A percentile compares a stretch with the other conserved stretches of the same genome.
Evolutionary conservation across 2,888 invertebrate species (phyloP).

Genomic region (Xestia ashworthii): DNA sequence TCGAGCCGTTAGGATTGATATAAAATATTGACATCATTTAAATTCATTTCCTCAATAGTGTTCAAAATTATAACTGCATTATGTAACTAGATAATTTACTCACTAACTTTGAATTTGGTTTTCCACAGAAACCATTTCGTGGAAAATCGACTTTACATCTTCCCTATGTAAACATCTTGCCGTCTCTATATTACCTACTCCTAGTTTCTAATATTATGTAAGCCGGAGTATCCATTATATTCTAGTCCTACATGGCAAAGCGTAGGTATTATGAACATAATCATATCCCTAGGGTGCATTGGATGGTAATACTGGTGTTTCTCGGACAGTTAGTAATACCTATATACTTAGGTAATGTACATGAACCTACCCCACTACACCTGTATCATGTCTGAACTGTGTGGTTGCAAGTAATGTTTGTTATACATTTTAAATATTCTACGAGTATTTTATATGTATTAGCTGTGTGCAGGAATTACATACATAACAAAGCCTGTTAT

Average conservation of each 20-base stretch:
- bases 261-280: conserved; percentile 17
- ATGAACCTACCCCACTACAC: not conserved
- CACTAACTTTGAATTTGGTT: not conserved
- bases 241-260: not conserved
- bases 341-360: not conserved
- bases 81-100: not conserved
- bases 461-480: no score
- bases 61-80: not conserved
- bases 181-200: not conserved
- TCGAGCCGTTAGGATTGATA: not conserved
- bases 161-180: not conserved
- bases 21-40: not conserved
- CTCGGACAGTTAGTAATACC: not conserved
- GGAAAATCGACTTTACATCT: not conserved
- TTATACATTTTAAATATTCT: not conserved
- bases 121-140: not conserved
- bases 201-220: not conserved
- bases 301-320: conserved; percentile 11
- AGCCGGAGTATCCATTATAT: not conserved
- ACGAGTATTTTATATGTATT: not conserved
- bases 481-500: no score
- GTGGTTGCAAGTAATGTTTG: not conserved
- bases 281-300: conserved; percentile 18
- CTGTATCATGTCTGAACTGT: not conserved
- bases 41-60: not conserved